Base-by-base conservation (phyloP, 2,113 vertebrate species). In the Phocoena phocoena region DNA sequence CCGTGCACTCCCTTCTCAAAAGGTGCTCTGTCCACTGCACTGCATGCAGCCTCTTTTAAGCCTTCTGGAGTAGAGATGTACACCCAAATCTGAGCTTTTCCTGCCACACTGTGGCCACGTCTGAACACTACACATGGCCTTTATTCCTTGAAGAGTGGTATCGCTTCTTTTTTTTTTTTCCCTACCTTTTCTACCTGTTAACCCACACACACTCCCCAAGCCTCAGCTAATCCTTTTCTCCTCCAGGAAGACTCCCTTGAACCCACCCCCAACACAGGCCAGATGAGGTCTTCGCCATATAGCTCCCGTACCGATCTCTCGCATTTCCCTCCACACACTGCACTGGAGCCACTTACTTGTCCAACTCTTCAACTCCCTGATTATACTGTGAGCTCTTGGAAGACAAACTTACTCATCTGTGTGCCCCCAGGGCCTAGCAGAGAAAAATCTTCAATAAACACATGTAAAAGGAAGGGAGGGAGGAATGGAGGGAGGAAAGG, bases 21-120 rank as follows among this genome's bases (percentile, higher is more conserved):
- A 9, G 26, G 53, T 36, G 71, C 53, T 60, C 41, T 76, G 67
- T 33, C 63, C 70, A 25, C 9, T 10, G 9, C 53, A 12, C 17
- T 2, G 13, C 70, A 81, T 26, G 58, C 25, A 88, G 67, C 12
- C 26, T 58, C 65, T 38, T 63, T 8, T 4, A 20, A 71, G 50
- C 26, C 20, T 41, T 63, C 47, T 5, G 5, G 11, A n/a, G 3
- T 0, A 31, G 20, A 84, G 38, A 68, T 1, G 23, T 33, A 11
- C 4, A 53, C 5, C 28, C 65, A 85, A 93, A 15, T 74, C 89
- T 88, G 82, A 86, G 79, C 82, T 93, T 73, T 31, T 67, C 26
- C 97, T 96, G 97, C 97, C 97, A 80, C 95, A 53, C 33, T 86
- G 97, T 97, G 98, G 97, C 74, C 53, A 17, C 2, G 5, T 36